Conservation (phyloP, 2,797 vertebrate species). For the Mormyrus hasselquistii region DNA sequence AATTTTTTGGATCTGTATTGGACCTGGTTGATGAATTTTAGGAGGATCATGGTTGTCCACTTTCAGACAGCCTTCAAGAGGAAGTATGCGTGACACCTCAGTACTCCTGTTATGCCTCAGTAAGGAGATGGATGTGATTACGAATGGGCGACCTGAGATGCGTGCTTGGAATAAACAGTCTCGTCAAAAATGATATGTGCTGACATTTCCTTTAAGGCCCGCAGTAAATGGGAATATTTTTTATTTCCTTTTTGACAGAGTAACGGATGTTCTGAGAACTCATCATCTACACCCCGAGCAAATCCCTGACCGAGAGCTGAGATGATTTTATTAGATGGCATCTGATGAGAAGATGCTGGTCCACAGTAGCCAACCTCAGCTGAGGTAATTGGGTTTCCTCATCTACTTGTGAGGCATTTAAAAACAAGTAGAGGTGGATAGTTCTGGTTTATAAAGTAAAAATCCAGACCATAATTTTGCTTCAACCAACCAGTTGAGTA, state of each 20-base stretch:
- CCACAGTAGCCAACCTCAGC: neutral
- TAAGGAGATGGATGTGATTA: neutral
- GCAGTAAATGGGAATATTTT: neutral
- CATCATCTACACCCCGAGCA: neutral
- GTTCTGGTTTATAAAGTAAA: neutral
- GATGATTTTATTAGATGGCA: neutral
- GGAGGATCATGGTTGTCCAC: neutral
- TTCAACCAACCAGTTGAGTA: neutral
- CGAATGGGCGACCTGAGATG: neutral
- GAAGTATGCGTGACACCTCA: neutral
- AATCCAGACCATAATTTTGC: neutral
- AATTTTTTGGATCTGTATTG: neutral
- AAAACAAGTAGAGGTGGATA: neutral
- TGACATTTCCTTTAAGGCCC: neutral
- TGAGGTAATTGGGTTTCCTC: neutral
- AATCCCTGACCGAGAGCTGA: neutral
- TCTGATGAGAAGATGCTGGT: neutral
- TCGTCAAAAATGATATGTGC: neutral
- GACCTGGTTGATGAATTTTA: neutral
- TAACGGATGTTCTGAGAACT: neutral
- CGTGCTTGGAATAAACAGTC: neutral
- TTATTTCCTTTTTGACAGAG: neutral
- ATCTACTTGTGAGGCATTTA: neutral
- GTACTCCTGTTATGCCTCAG: neutral
- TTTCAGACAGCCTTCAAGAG: neutral